Evolutionary conservation across 2,888 invertebrate genomes (phyloP), one percentile per base, ranked within the genome.

Genomic region (Arge pagana): DNA sequence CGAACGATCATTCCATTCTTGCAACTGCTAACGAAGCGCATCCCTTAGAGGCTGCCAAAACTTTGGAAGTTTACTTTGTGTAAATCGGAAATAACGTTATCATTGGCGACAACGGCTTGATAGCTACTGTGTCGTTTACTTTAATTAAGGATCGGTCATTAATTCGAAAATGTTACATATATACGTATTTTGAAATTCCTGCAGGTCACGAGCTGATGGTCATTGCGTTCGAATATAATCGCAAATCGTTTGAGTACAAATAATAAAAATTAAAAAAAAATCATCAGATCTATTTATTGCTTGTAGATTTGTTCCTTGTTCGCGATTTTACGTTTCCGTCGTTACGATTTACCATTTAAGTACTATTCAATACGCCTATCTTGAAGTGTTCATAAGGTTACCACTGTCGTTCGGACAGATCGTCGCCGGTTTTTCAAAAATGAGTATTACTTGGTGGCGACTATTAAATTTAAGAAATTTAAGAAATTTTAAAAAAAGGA

Each of bases 101-200:
- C 15, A 33, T 43, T 45, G 45, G 45, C 45, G 35, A 35, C 33
- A 35, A 35, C 35, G 23, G 33, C 45, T 31, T 23, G 33, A 35
- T 23, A 35, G 33, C 21, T n/a, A n/a, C n/a, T 23, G 45, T 45
- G 35, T 23, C 33, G 33, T 45, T 4, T 36, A 24, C n/a, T 40
- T 40, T 26, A 10, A 15, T 8, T n/a, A 31, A 35, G n/a, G 21
- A 45, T 33, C 21, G 15, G 33, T 21, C 33, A 35, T 45, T 31
- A 42, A 30, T 16, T 42, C 18, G 42, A 36, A 4, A 51, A 42
- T 59, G 31, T 52, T 57, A 61, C 54, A 58, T 63, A n/a, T n/a
- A n/a, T n/a, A 61, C 57, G 50, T 61, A 62, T 53, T 65, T 62
- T 67, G 60, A 64, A 60, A 56, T 57, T 62, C 52, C 58, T 56